Evolutionary conservation across 2,888 invertebrate species (phyloP).

Genomic region (Volucella inanis): DNA sequence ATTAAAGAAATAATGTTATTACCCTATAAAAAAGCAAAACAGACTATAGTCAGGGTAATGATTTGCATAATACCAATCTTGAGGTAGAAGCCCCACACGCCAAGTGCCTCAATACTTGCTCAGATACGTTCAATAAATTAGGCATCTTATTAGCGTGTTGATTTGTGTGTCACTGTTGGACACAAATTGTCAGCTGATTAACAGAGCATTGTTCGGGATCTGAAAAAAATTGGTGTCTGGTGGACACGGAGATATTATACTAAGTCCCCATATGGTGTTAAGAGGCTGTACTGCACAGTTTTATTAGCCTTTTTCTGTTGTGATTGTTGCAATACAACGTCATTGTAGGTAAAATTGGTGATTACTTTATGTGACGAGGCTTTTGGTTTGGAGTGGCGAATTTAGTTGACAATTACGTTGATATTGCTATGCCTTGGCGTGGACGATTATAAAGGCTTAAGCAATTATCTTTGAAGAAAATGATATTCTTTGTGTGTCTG

Average conservation of each 20-base stretch:
- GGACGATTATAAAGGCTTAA: neutral
- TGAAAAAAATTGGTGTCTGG: too few relatives aligned
- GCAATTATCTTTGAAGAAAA: neutral
- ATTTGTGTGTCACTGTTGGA: conserved; percentile 62
- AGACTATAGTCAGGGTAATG: conserved; percentile 18
- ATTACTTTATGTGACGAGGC: neutral
- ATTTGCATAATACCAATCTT: conserved; percentile 61
- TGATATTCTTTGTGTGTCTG: neutral
- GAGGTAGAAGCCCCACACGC: conserved; percentile 10
- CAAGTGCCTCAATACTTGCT: neutral
- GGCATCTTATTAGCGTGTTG: conserved; percentile 64
- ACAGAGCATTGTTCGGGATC: conserved; percentile 44
- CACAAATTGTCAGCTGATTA: conserved; percentile 66
- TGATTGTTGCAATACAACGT: neutral
- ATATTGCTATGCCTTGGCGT: neutral
- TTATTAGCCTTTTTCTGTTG: conserved; percentile 15
- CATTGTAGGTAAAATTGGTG: conserved; percentile 5
- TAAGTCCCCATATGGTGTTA: conserved; percentile 3
- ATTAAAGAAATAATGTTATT: conserved; percentile 31
- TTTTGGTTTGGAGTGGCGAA: neutral
- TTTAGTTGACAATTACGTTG: neutral
- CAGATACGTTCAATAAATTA: conserved; percentile 48
- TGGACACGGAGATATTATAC: too few relatives aligned
- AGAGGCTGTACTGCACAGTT: conserved; percentile 20
- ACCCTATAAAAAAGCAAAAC: conserved; percentile 18